These are phyloP conservation scores for Harpagoxenus sublaevis DNA, from an alignment of 2,888 invertebrate species.

Conservation along the genomic window DNA sequence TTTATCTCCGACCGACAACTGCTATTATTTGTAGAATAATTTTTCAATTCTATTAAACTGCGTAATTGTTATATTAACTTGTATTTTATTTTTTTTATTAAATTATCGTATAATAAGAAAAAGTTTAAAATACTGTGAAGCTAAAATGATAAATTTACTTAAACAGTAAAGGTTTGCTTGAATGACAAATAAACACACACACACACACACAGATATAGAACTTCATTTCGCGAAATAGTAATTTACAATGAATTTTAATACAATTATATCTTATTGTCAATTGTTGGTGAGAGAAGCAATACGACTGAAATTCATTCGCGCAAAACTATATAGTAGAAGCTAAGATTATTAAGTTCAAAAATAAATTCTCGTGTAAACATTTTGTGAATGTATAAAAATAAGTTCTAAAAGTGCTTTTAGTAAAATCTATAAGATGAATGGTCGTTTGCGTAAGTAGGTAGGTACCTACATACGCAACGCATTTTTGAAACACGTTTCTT, in stretches of 20 bases:
- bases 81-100: neutral
- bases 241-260: constrained; percentile 1
- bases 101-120: neutral
- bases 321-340: neutral
- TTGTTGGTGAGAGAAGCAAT: neutral
- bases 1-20: neutral
- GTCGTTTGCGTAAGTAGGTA: neutral
- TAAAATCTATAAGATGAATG: constrained; percentile 25
- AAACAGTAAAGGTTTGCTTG: neutral
- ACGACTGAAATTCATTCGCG: neutral
- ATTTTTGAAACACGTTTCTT: constrained; percentile 40
- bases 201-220: neutral
- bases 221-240: neutral
- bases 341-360: neutral
- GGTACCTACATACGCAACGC: neutral
- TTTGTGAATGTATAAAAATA: neutral
- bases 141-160: neutral
- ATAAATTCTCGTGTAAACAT: constrained; percentile 23
- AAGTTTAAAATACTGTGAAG: neutral
- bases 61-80: constrained; percentile 18
- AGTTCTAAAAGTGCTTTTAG: constrained; percentile 4
- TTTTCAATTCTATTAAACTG: neutral
- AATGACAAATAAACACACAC: neutral
- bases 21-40: constrained; percentile 5
- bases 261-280: neutral